These are phyloP conservation scores for Mobula hypostoma DNA, from an alignment of 2,113 vertebrate species.

Conservation along the genomic window DNA sequence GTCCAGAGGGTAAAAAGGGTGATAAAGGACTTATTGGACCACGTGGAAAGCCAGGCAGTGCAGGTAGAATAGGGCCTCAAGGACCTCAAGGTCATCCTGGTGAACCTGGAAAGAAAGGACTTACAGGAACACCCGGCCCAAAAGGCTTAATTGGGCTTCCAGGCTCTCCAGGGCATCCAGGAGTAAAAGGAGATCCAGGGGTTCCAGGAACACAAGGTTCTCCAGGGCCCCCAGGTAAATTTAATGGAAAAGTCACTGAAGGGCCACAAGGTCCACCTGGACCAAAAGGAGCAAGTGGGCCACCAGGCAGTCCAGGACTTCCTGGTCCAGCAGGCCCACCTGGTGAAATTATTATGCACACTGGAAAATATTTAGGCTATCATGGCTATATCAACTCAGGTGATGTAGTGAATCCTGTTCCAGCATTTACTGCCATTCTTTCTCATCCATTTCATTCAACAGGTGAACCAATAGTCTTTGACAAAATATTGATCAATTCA, in stretches of 20 bases:
- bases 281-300: background rate
- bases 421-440: conserved; percentile 84
- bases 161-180: conserved; percentile 17
- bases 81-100: conserved; percentile 56
- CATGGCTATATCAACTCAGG: background rate
- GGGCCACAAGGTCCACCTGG: conserved; percentile 41
- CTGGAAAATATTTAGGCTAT: conserved; percentile 50
- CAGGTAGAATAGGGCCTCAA: conserved; percentile 47
- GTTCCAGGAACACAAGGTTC: conserved; percentile 22
- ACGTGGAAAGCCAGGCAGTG: conserved; percentile 40
- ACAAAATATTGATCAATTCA: conserved; percentile 80
- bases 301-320: background rate
- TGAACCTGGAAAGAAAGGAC: conserved; percentile 49
- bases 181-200: conserved; percentile 45
- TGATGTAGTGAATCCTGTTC: conserved; percentile 60
- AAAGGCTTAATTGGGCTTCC: conserved; percentile 46
- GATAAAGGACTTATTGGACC: conserved; percentile 48
- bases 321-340: conserved; percentile 67
- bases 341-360: conserved; percentile 59
- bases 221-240: conserved; percentile 6
- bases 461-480: conserved; percentile 76
- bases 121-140: conserved; percentile 52
- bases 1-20: conserved; percentile 57
- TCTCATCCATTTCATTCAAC: conserved; percentile 77
- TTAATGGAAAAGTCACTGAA: background rate